Base-by-base conservation (phyloP, 1,140 invertebrate genomes). In the Cherax quadricarinatus region DNA sequence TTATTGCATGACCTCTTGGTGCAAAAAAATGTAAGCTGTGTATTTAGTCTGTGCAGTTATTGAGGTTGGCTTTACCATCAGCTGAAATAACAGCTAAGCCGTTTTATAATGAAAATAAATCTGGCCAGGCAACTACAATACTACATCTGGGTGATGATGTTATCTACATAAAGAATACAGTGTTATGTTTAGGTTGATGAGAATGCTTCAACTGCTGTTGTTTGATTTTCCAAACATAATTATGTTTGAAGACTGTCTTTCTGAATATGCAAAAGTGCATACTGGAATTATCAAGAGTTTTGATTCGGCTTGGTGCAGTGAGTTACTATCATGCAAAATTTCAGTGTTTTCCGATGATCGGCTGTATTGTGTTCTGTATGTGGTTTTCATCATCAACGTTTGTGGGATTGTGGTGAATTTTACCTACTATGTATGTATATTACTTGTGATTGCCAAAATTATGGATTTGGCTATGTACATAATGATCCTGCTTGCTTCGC, bases 81-180 rank as follows among this genome's bases (percentile, higher is more conserved):
- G 14, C 51, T 84, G 79, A 81, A 16, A 81, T 81, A 16, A 51
- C 79, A 81, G 16, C 79, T 9, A 75, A 75, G 24, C 70, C 70
- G 30, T 75, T 75, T 75, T 75, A 5, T 75, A 75, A 6, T 75
- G 70, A 75, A 75, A 6, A n/a, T 30, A 75, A 75, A 75, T 30
- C 70, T 75, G 70, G 70, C 70, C 70, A 75, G 70, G 24, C 66
- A 30, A 75, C n/a, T 75, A 75, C 70, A 75, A 30, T 75, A 75
- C 21, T 75, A n/a, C 18, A n/a, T 9, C n/a, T 30, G 6, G 7
- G 30, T 75, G 24, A 75, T 75, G 70, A 75, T 75, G 21, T 75
- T 75, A 30, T 12, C 70, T 75, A 75, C 24, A 75, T 75, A 9
- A 6, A n/a, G 21, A 75, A 75, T 21, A 75, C 24, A 30, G n/a